phyloP scores from a whole-genome alignment of 2,888 invertebrate species.

The Torymus aiolomorphi region DNA sequence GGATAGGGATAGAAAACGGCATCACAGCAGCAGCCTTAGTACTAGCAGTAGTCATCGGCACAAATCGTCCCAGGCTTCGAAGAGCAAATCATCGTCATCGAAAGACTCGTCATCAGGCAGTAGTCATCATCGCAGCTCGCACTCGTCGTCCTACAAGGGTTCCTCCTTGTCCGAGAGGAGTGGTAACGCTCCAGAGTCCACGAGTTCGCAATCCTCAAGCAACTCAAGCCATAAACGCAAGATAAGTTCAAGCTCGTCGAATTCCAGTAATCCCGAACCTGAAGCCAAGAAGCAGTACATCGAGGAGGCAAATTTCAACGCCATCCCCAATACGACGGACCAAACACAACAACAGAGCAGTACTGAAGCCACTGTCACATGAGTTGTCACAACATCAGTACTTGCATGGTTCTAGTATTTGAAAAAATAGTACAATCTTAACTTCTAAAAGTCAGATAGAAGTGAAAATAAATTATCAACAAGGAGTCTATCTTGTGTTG shows the following conservation, averaged over 20 bases:
- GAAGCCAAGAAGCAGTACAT: slow-evolving; percentile 66
- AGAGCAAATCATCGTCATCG: slow-evolving; percentile 44
- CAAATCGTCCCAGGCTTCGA: slow-evolving; percentile 38
- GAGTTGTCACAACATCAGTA: slow-evolving; percentile 9
- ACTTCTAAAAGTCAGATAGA: slow-evolving; percentile 51
- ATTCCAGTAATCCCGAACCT: slow-evolving; percentile 61
- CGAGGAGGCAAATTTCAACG: slow-evolving; percentile 58
- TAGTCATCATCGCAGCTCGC: slow-evolving; percentile 54
- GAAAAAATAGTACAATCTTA: slow-evolving; percentile 56
- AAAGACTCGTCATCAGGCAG: slow-evolving; percentile 44
- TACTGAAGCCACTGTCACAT: slow-evolving; percentile 43
- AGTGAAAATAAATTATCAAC: slow-evolving; percentile 49
- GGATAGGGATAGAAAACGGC: slow-evolving; percentile 60
- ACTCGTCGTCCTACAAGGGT: slow-evolving; percentile 49
- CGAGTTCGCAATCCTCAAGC: slow-evolving; percentile 44
- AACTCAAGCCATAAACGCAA: slow-evolving; percentile 65
- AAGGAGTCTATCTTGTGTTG: slow-evolving; percentile 36
- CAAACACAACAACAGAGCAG: slow-evolving; percentile 51
- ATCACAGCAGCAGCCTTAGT: slow-evolving; percentile 36
- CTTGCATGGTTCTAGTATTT: slow-evolving; percentile 47
- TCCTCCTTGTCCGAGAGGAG: slow-evolving; percentile 51
- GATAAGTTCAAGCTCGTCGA: slow-evolving; percentile 59
- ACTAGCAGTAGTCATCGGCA: slow-evolving; percentile 46
- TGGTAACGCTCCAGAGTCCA: slow-evolving; percentile 32
- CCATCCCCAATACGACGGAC: slow-evolving; percentile 51